Conservation (phyloP, 2,888 invertebrate species). For the Piscicola geometra region DNA sequence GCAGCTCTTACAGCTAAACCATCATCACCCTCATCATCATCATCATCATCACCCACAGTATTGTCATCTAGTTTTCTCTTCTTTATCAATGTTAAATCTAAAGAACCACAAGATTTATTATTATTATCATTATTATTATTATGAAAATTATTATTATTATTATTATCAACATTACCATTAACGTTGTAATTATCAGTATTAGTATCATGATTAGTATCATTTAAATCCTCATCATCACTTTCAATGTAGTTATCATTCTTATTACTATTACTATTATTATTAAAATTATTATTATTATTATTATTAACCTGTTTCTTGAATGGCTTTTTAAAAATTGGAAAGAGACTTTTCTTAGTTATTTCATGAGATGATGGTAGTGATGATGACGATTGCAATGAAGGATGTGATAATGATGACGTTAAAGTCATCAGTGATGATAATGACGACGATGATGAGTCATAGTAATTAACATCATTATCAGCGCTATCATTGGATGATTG, state of each 20-base stretch:
- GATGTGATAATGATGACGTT: neutral
- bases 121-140: neutral
- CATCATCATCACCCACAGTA: no score
- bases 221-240: no score
- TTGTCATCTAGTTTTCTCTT: no score
- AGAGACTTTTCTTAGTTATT: neutral
- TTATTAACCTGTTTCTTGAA: neutral
- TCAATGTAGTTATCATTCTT: neutral
- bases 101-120: neutral
- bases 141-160: neutral
- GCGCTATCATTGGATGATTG: no score
- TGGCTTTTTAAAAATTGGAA: constrained; percentile 6
- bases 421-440: neutral
- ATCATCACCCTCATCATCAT: neutral
- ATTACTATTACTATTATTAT: neutral
- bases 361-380: neutral
- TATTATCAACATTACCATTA: neutral
- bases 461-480: no score
- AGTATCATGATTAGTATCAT: neutral
- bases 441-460: neutral
- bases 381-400: neutral
- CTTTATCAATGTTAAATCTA: neutral
- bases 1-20: neutral
- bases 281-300: neutral
- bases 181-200: neutral